Evolutionary conservation across 1,140 invertebrate genomes (phyloP), one percentile per base, ranked within the genome.

Genomic region (Uloborus diversus): DNA sequence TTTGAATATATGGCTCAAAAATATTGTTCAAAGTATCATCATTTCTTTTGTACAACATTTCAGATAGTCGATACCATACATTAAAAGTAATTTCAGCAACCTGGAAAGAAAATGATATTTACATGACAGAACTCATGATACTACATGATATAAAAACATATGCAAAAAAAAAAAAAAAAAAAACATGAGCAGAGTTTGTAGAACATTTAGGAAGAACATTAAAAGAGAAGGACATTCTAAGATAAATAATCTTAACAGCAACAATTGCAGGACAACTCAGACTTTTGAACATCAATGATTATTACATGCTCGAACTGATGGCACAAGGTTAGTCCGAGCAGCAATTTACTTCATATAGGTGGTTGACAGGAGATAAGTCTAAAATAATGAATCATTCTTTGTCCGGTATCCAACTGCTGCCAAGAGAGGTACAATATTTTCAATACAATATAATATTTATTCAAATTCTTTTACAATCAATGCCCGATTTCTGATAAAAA

Each of bases 1-100:
- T 90, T 86, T 98, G 94, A 81, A 98, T 92, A 85, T 97, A 94
- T 0, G 96, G 96, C 84, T 92, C 92, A 85, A 98, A 99, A 35
- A 93, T 85, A 49, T 89, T 88, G 28, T 93, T 96, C 1, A 97
- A 84, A 0, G 90, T 89, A 80, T 94, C 91, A 80, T 91, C 92
- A 84, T 97, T 94, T 83, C 92, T 92, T 83, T 95, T 92, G 86
- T 98, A 99, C 0, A 99, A 86, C 83, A 94, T 92, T 88, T 99
- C 97, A 13, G 96, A 98, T 49, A 99, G 86, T 37, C 94, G 90
- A 87, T 97, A 98, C 98, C 98, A 99, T 64, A 99, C 89, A 86
- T 96, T 94, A 85, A 99, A 99, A 3, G 96, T 98, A 78, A 98
- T 96, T 87, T 98, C 96, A 32, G 96, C 95, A 47, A 99, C 93